A percentile compares a stretch with the other conserved stretches of the same genome.
phyloP scores from a whole-genome alignment of 1,140 invertebrate species.

The Pseudoatta argentina region DNA sequence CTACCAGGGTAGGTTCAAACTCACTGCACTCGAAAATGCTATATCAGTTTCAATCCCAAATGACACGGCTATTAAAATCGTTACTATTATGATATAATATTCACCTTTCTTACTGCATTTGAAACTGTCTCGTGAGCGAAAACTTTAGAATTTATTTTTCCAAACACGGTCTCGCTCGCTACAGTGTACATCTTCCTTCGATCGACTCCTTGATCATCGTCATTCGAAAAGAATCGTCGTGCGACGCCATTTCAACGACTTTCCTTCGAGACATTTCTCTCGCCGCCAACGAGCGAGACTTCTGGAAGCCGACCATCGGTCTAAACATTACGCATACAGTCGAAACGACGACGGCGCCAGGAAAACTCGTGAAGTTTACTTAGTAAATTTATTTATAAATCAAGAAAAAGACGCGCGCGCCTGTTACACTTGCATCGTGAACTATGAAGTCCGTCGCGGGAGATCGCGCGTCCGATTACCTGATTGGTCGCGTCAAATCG shows the following conservation, averaged over 20 bases:
- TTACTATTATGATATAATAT: not conserved
- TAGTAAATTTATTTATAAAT: slow-evolving; percentile 66
- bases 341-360: not conserved
- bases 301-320: not conserved
- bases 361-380: slow-evolving; percentile 11
- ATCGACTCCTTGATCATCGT: not conserved
- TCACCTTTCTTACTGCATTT: not conserved
- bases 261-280: not conserved
- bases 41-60: too few species aligned
- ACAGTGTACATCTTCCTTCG: too few species aligned
- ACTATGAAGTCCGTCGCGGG: not conserved
- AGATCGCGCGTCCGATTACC: slow-evolving; percentile 24
- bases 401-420: slow-evolving; percentile 20
- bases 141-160: not conserved
- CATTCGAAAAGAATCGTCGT: not conserved
- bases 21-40: too few species aligned
- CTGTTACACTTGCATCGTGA: not conserved
- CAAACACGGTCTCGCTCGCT: not conserved
- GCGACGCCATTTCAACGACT: not conserved
- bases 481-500: not conserved
- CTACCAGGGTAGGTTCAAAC: too few species aligned
- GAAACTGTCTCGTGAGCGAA: not conserved
- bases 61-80: not conserved
- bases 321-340: not conserved
- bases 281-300: not conserved